phyloP scores from a whole-genome alignment of 2,888 invertebrate species.

The Drosophila testacea region DNA sequence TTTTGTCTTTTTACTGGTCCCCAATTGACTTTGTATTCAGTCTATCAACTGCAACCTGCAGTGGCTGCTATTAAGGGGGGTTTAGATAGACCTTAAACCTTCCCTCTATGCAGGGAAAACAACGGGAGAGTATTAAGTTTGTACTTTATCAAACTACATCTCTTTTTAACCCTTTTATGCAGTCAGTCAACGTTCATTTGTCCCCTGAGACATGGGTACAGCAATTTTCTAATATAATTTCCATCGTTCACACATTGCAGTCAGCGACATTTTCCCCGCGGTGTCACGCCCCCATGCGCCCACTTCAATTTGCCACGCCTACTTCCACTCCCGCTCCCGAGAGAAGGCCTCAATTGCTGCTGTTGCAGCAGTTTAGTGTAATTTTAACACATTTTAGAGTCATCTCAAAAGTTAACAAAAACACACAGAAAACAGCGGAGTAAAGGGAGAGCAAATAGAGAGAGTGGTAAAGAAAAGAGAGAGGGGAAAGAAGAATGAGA shows the following conservation, averaged over 20 bases:
- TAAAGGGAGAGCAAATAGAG: not conserved
- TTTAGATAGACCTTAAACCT: too few species aligned
- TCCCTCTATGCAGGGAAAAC: not conserved
- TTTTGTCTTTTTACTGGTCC: not conserved
- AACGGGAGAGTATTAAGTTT: too few species aligned
- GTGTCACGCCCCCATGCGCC: conserved; percentile 11
- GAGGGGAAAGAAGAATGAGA: too few species aligned
- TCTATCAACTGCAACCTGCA: conserved; percentile 1
- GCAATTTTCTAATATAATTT: conserved; percentile 60
- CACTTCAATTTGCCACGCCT: conserved; percentile 12
- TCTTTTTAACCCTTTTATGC: conserved; percentile 46
- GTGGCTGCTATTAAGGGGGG: not conserved
- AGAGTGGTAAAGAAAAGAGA: not conserved
- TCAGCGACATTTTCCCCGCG: conserved; percentile 38
- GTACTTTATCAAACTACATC: conserved; percentile 16
- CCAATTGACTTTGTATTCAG: not conserved
- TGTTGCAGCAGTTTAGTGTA: conserved; percentile 45
- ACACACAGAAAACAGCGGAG: conserved; percentile 9
- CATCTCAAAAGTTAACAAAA: conserved; percentile 40
- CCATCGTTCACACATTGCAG: conserved; percentile 24
- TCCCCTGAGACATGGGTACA: conserved; percentile 29
- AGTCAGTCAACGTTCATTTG: conserved; percentile 36
- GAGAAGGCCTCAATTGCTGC: conserved; percentile 1
- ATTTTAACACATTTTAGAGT: conserved; percentile 55
- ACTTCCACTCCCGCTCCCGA: not conserved